Conservation (phyloP, 2,888 invertebrate genomes). For the Druceiella hillmani region DNA sequence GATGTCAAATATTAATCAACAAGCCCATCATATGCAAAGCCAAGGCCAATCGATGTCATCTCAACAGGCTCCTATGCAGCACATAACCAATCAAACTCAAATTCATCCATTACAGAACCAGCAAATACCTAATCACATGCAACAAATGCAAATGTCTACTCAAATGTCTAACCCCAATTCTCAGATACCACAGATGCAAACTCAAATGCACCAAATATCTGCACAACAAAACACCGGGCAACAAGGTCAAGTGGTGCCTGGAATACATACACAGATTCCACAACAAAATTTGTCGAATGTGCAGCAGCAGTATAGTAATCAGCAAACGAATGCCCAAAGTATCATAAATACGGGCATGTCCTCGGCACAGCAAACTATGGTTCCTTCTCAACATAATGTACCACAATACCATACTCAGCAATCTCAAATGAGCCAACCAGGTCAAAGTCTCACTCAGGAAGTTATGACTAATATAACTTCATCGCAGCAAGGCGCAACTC, state of each 20-base stretch:
- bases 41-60: constrained; percentile 40
- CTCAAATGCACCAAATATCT: constrained; percentile 47
- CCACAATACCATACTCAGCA: constrained; percentile 49
- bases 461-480: constrained; percentile 47
- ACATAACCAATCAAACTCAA: constrained; percentile 47
- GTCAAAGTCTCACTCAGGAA: constrained; percentile 46
- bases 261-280: constrained; percentile 49
- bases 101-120: constrained; percentile 50
- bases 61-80: constrained; percentile 48
- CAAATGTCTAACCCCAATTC: constrained; percentile 38
- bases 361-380: constrained; percentile 46
- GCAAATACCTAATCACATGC: constrained; percentile 50
- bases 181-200: constrained; percentile 50
- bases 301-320: constrained; percentile 49
- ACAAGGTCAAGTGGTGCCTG: constrained; percentile 42
- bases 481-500: constrained; percentile 47
- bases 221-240: constrained; percentile 39
- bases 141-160: constrained; percentile 46
- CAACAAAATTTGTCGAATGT: constrained; percentile 45
- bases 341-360: constrained; percentile 46
- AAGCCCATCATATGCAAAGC: constrained; percentile 40
- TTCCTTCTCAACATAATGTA: constrained; percentile 43
- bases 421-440: constrained; percentile 46
- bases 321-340: constrained; percentile 41
- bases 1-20: constrained; percentile 44